Evolutionary conservation across 2,797 vertebrate species (phyloP).

Genomic region (Labroides dimidiatus): DNA sequence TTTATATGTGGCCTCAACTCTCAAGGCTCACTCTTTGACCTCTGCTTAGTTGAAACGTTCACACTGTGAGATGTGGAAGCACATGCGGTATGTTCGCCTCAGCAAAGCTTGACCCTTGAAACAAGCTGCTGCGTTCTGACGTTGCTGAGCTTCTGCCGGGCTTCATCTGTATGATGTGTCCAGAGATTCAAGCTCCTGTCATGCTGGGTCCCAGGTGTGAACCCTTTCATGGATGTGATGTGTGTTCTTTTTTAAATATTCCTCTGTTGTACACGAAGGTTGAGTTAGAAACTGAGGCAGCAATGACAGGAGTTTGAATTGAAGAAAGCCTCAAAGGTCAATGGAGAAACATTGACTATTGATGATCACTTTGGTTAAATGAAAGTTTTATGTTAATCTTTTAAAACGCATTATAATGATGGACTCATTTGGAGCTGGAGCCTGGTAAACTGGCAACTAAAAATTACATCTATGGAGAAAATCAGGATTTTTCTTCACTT

Average conservation of each 20-base stretch:
- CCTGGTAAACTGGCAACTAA: too few relatives aligned
- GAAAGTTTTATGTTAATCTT: too few relatives aligned
- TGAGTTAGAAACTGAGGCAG: constrained; percentile 48
- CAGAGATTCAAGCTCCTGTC: constrained; percentile 60
- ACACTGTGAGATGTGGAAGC: constrained; percentile 38
- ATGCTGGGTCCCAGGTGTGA: constrained; percentile 70
- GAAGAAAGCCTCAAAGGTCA: constrained; percentile 24
- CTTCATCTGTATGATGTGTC: constrained; percentile 47
- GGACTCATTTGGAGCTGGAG: too few relatives aligned
- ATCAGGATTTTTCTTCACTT: too few relatives aligned
- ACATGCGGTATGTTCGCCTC: constrained; percentile 1
- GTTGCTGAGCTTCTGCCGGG: constrained; percentile 50
- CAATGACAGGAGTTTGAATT: neutral
- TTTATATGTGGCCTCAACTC: constrained; percentile 53
- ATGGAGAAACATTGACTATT: constrained; percentile 33
- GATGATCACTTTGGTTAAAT: neutral
- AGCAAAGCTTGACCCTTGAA: constrained; percentile 18
- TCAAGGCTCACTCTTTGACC: constrained; percentile 59
- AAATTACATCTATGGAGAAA: too few relatives aligned
- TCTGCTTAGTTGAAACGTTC: constrained; percentile 48
- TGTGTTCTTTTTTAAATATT: constrained; percentile 39
- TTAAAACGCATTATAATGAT: neutral
- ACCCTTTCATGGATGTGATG: constrained; percentile 63
- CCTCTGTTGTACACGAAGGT: constrained; percentile 27
- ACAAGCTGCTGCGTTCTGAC: constrained; percentile 37